Evolutionary conservation across 2,888 invertebrate species (phyloP).

Genomic region (Periphyllus acericola): DNA sequence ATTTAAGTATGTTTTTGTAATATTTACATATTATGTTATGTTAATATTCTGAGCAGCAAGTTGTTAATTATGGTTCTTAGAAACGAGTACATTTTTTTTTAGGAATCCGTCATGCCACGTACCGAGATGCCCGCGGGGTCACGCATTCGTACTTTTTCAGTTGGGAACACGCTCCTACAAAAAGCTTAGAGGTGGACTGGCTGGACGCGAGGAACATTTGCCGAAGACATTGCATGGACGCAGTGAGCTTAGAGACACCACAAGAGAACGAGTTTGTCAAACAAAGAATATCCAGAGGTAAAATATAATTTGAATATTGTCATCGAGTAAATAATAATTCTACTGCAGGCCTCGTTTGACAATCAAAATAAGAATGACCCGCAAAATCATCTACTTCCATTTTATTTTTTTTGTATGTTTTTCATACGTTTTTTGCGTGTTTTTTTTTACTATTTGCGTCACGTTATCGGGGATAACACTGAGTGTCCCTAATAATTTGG

Average conservation of each 20-base stretch:
- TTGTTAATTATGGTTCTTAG: not conserved
- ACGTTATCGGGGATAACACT: too few species aligned
- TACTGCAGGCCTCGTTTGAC: too few species aligned
- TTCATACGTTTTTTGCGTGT: too few species aligned
- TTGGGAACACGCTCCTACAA: conserved; percentile 87
- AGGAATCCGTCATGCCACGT: conserved; percentile 89
- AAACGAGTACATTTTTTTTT: conserved; percentile 63
- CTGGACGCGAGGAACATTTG: conserved; percentile 90
- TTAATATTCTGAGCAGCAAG: not conserved
- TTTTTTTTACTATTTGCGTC: too few species aligned
- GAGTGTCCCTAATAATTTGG: too few species aligned
- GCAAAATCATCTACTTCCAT: too few species aligned
- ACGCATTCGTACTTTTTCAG: conserved; percentile 94
- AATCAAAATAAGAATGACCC: too few species aligned
- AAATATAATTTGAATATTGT: not conserved
- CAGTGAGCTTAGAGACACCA: conserved; percentile 88
- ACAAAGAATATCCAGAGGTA: conserved; percentile 82
- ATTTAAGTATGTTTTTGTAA: too few species aligned
- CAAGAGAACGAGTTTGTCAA: conserved; percentile 92
- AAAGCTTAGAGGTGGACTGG: conserved; percentile 88
- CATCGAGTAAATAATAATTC: too few species aligned
- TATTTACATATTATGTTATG: too few species aligned
- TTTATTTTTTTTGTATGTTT: too few species aligned
- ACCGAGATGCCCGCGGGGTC: conserved; percentile 87
- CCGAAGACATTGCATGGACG: conserved; percentile 92